A percentile compares a stretch with the other conserved stretches of the same genome.
Evolutionary conservation across 2,888 invertebrate species (phyloP).

Genomic region (Parnassius smintheus): DNA sequence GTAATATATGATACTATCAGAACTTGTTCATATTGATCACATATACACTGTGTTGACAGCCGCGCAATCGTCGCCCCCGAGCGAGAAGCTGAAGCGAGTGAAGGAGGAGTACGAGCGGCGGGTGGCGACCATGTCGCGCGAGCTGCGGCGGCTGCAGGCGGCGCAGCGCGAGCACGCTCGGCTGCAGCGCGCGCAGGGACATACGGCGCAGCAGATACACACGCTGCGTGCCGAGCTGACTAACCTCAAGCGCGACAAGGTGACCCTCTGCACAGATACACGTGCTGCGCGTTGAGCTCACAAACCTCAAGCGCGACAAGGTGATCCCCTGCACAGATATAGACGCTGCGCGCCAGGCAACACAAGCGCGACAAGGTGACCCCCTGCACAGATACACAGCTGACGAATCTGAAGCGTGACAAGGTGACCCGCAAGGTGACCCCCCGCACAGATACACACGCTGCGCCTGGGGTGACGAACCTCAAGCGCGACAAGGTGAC

Average conservation of each 20-base stretch:
- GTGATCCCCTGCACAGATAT: slow-evolving; percentile 92
- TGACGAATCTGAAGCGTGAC: slow-evolving; percentile 88
- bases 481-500: slow-evolving; percentile 89
- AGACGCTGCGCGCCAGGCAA: slow-evolving; percentile 91
- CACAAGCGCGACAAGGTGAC: slow-evolving; percentile 91
- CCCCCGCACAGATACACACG: slow-evolving; percentile 88
- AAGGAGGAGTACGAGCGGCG: slow-evolving; percentile 95
- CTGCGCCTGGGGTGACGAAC: slow-evolving; percentile 91
- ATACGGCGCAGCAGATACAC: slow-evolving; percentile 94
- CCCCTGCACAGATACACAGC: slow-evolving; percentile 88
- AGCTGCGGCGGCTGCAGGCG: slow-evolving; percentile 90
- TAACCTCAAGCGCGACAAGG: slow-evolving; percentile 94
- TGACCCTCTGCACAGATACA: slow-evolving; percentile 46
- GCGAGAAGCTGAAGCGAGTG: slow-evolving; percentile 88
- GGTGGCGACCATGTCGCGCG: slow-evolving; percentile 90
- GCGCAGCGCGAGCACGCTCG: slow-evolving; percentile 95
- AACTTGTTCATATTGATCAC: no score
- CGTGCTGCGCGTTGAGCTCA: slow-evolving; percentile 69
- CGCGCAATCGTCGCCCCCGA: slow-evolving; percentile 79
- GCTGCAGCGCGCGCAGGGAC: slow-evolving; percentile 89
- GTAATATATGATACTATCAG: no score
- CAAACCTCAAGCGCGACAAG: slow-evolving; percentile 89
- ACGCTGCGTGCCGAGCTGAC: slow-evolving; percentile 89
- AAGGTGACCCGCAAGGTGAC: slow-evolving; percentile 95
- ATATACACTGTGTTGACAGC: slow-evolving; percentile 40